Base-by-base conservation (phyloP, 2,113 vertebrate species). In the Leiothrix lutea region DNA sequence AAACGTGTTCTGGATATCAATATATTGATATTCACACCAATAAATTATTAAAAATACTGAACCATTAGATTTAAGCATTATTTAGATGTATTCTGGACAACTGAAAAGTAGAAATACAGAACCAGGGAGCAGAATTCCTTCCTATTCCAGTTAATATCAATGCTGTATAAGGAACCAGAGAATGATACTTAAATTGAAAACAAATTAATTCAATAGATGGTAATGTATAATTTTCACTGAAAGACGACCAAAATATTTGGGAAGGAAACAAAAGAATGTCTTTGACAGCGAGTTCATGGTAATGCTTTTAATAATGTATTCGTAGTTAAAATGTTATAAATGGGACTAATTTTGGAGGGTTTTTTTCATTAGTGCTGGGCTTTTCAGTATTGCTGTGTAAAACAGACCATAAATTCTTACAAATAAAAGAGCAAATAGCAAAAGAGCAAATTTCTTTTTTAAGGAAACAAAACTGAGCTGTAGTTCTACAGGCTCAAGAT, bases 161-260 rank as follows among this genome's bases (percentile, higher is more conserved):
- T 38, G 50, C 44, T 84, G 35, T 64, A 18, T 74, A 81, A 81
- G 31, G 28, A 88, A 67, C 48, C 17, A 48, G 77, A 54, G 61
- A 94, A 84, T 53, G 69, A 73, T 92, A 77, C 62, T 86, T 84
- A 85, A 85, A 85, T 80, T 77, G 72, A 91, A 94, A 86, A 67
- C 70, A 92, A 91, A 67, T 92, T 29, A 95, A 74, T 94, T 95
- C 77, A 88, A 48, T 64, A 83, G 33, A 84, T 73, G 42, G 60
- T 82, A 94, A 90, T 82, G 33, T 92, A 64, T 96, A 90, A 95
- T 96, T 94, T 95, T 90, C 83, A 80, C 60, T 96, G 83, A 91
- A 93, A 92, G 60, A 23, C 3, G 0, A 90, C 89, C 44, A 88
- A 95, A 95, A 96, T 92, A 96, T 95, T 95, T 95, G 64, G 80